These are phyloP conservation scores for Bombus soroeensis DNA, from an alignment of 1,140 invertebrate species.

Conservation along the genomic window DNA sequence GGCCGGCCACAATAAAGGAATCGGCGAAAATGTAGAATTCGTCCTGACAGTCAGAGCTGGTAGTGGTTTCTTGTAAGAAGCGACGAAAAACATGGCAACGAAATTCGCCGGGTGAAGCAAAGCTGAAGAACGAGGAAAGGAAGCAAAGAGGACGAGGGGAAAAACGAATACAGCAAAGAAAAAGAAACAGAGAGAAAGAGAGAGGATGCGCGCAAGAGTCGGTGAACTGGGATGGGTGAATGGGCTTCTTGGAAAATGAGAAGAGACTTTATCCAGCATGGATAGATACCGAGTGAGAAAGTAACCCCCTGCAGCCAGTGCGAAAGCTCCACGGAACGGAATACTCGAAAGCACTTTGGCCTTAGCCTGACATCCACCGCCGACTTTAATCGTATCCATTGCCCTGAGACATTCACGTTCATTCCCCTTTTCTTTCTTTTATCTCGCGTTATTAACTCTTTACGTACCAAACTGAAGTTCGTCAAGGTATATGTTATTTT, in stretches of 20 bases:
- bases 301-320: slow-evolving; percentile 41
- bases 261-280: slow-evolving; percentile 67
- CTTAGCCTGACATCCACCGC: slow-evolving; percentile 43
- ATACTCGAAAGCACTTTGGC: slow-evolving; percentile 59
- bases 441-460: slow-evolving; percentile 34
- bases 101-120: slow-evolving; percentile 26
- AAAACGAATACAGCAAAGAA: not conserved
- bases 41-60: slow-evolving; percentile 58
- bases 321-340: slow-evolving; percentile 43
- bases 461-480: not conserved
- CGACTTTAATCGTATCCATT: slow-evolving; percentile 65
- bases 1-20: slow-evolving; percentile 69
- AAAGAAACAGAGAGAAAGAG: slow-evolving; percentile 29
- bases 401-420: slow-evolving; percentile 44
- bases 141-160: not conserved
- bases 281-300: slow-evolving; percentile 61
- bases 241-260: slow-evolving; percentile 69
- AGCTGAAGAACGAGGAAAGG: not conserved
- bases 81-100: slow-evolving; percentile 55
- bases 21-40: slow-evolving; percentile 64
- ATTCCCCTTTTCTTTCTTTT: not conserved
- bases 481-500: no score
- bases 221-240: slow-evolving; percentile 53
- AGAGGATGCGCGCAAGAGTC: slow-evolving; percentile 38
- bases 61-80: slow-evolving; percentile 41